These are phyloP conservation scores for Seira musarum DNA, from an alignment of 2,888 invertebrate genomes.

Conservation along the genomic window DNA sequence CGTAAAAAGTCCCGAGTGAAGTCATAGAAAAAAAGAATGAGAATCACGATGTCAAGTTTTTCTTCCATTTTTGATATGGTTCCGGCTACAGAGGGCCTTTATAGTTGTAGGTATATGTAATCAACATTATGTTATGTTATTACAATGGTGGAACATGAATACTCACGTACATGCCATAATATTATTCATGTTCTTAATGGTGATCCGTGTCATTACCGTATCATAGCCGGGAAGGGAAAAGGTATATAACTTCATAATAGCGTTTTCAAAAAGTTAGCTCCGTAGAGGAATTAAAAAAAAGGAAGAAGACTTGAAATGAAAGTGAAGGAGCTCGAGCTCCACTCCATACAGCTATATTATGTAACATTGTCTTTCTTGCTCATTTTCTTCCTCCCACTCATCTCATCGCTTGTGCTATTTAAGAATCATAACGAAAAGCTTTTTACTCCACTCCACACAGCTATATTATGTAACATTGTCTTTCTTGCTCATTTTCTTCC, in stretches of 20 bases:
- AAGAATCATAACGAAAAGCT: too few species aligned
- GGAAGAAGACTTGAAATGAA: neutral
- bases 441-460: neutral
- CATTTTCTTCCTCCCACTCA: neutral
- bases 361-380: neutral
- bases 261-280: too few species aligned
- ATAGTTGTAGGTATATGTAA: constrained; percentile 18
- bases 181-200: neutral
- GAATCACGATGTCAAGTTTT: too few species aligned
- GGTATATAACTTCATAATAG: too few species aligned
- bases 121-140: constrained; percentile 31
- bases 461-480: neutral
- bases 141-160: constrained; percentile 9
- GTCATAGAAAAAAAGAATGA: neutral
- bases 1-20: neutral
- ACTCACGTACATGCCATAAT: constrained; percentile 23
- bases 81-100: too few species aligned
- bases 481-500: neutral
- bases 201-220: constrained; percentile 18
- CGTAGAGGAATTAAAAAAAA: neutral
- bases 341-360: too few species aligned
- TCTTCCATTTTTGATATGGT: too few species aligned
- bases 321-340: neutral
- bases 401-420: too few species aligned
- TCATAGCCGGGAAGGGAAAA: too few species aligned